Conservation (phyloP, 2,888 invertebrate genomes). For the Hirtodrosophila duncani region DNA sequence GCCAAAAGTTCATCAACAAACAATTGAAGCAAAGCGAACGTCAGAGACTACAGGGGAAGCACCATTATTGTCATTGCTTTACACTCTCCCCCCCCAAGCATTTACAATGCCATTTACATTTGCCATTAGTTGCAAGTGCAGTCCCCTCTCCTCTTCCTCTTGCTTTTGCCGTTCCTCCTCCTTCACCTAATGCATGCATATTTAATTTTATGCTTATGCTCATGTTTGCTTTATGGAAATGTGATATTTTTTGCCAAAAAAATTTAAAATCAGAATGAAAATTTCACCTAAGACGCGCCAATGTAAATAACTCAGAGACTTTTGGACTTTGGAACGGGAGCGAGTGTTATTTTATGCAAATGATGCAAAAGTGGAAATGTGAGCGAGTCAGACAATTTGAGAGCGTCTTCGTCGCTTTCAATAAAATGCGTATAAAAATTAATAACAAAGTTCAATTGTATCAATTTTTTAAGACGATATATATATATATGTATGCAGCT, state of each 20-base stretch:
- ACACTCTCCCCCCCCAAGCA: background rate
- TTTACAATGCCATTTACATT: conserved; percentile 36
- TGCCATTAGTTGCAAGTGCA: conserved; percentile 19
- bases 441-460: conserved; percentile 64
- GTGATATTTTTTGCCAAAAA: conserved; percentile 48
- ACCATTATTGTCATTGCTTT: too few species aligned
- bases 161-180: conserved; percentile 53
- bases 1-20: too few species aligned
- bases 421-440: conserved; percentile 40
- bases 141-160: conserved; percentile 49
- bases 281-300: conserved; percentile 27
- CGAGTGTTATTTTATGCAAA: conserved; percentile 50
- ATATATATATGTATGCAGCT: background rate
- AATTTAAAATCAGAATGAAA: conserved; percentile 50
- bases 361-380: conserved; percentile 40
- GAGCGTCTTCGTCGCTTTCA: conserved; percentile 13
- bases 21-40: too few species aligned
- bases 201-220: conserved; percentile 68
- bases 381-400: conserved; percentile 24
- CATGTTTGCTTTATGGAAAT: conserved; percentile 70
- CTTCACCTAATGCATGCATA: conserved; percentile 64
- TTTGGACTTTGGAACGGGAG: conserved; percentile 53
- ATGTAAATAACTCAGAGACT: too few species aligned
- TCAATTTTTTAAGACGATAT: conserved; percentile 38
- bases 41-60: too few species aligned